Conservation (phyloP, 2,113 vertebrate species). For the Gadus macrocephalus region DNA sequence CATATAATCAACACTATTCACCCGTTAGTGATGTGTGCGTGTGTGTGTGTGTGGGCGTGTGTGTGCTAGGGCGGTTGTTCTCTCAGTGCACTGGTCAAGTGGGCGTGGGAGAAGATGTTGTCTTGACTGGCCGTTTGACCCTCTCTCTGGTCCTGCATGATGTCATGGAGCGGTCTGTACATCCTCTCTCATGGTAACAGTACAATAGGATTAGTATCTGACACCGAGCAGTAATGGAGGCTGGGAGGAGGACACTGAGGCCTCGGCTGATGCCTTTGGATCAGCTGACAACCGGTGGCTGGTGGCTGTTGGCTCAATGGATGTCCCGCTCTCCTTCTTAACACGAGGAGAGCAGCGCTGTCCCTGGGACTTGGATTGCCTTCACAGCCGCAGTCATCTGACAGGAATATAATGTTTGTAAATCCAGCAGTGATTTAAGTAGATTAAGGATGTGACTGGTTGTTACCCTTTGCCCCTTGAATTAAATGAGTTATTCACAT, state of each 20-base stretch:
- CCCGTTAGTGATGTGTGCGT: constrained; percentile 52
- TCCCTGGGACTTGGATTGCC: constrained; percentile 8
- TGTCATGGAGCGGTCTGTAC: constrained; percentile 50
- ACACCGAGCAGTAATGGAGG: constrained; percentile 50
- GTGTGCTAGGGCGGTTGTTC: constrained; percentile 41
- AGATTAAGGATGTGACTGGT: constrained; percentile 36
- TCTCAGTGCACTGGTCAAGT: constrained; percentile 30
- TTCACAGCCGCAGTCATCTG: constrained; percentile 14
- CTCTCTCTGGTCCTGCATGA: constrained; percentile 59
- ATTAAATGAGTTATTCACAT: constrained; percentile 22
- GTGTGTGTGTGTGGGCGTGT: constrained; percentile 43
- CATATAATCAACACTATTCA: constrained; percentile 58
- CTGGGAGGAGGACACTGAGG: constrained; percentile 52
- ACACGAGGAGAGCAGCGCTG: constrained; percentile 28
- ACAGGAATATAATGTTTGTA: constrained; percentile 3
- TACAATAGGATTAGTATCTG: constrained; percentile 41
- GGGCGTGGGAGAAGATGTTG: constrained; percentile 33
- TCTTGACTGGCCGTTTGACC: constrained; percentile 34
- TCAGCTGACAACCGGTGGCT: no score
- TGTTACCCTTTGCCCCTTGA: constrained; percentile 35
- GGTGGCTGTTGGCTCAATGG: no score
- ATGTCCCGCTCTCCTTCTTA: constrained; percentile 19
- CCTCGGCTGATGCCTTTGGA: background rate
- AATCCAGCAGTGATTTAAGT: constrained; percentile 18
- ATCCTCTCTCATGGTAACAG: constrained; percentile 40